Evolutionary conservation across 2,113 vertebrate species (phyloP).

Genomic region (Petaurus breviceps): DNA sequence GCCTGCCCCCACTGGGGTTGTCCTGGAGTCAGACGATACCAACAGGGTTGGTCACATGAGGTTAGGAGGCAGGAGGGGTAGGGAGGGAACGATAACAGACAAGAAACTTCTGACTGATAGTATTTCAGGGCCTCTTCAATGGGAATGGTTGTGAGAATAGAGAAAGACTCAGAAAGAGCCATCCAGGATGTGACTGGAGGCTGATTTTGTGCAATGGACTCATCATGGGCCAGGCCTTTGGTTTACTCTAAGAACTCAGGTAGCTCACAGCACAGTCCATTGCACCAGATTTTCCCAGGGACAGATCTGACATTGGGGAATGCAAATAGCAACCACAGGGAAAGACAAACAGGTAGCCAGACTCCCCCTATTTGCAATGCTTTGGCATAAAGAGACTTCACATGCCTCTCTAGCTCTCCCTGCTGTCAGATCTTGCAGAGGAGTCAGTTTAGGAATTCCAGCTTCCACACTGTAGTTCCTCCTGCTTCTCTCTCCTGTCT

Average conservation of each 20-base stretch:
- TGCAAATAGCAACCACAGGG: neutral
- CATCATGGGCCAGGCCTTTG: neutral
- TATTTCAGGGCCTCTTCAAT: neutral
- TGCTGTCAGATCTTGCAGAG: neutral
- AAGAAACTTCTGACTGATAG: neutral
- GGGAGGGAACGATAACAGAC: neutral
- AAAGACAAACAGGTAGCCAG: neutral
- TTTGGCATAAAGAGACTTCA: neutral
- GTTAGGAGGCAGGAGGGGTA: neutral
- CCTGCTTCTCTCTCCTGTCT: neutral
- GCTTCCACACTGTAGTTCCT: neutral
- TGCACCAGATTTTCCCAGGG: neutral
- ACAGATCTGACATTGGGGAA: neutral
- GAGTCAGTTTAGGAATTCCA: neutral
- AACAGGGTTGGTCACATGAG: neutral
- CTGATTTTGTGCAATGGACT: neutral
- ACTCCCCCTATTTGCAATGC: neutral
- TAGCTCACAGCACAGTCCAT: neutral
- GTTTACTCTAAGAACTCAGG: neutral
- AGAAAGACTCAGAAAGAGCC: neutral
- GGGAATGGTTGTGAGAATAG: neutral
- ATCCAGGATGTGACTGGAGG: neutral
- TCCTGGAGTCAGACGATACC: neutral
- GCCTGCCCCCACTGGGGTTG: neutral
- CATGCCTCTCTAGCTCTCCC: neutral